Evolutionary conservation across 2,113 vertebrate species (phyloP).

Genomic region (Acanthisitta chloris): DNA sequence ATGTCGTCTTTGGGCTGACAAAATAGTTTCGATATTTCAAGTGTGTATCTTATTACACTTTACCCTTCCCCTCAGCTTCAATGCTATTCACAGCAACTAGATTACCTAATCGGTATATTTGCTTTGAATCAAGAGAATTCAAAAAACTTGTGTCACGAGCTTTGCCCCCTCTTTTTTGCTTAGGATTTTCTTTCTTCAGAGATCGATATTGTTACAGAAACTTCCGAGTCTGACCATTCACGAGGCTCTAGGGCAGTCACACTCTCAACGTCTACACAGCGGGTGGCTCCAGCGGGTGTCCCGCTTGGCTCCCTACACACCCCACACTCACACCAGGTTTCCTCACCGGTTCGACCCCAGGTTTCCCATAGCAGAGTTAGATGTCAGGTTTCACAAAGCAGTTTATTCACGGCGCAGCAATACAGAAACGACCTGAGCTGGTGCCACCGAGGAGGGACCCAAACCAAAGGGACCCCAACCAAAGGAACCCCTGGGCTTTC

Average conservation of each 20-base stretch:
- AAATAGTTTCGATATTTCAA: slow-evolving; percentile 27
- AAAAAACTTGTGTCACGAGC: rapidly evolving
- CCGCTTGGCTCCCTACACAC: background rate
- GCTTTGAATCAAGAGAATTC: background rate
- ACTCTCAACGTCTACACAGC: no score
- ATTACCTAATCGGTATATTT: background rate
- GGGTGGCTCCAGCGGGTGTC: background rate
- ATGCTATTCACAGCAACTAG: background rate
- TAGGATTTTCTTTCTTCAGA: background rate
- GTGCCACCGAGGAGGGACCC: no score
- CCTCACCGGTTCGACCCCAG: rapidly evolving
- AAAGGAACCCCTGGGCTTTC: no score
- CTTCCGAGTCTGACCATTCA: no score
- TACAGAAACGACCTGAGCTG: rapidly evolving
- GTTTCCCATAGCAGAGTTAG: background rate
- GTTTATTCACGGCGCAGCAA: rapidly evolving
- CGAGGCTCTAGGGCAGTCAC: no score
- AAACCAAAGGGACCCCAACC: no score
- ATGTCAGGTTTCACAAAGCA: background rate
- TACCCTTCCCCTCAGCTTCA: background rate
- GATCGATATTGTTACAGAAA: no score
- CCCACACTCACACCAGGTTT: background rate
- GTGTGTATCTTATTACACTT: background rate
- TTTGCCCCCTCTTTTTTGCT: background rate
- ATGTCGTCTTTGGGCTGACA: background rate